These are phyloP conservation scores for Melozone crissalis DNA, from an alignment of 2,113 vertebrate genomes.

Conservation along the genomic window DNA sequence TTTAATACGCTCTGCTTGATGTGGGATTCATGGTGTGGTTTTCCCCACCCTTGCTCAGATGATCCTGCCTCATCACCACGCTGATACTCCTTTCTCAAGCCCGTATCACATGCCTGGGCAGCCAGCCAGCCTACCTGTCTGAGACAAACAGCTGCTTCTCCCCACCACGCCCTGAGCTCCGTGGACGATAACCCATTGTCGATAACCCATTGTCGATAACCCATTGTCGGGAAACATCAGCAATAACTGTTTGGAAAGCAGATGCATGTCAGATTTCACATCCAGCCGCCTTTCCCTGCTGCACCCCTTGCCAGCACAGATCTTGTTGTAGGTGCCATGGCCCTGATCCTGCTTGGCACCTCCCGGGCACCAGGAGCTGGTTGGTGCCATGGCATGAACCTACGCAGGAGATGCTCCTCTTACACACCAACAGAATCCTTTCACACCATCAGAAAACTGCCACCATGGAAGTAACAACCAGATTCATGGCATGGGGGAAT, in stretches of 20 bases:
- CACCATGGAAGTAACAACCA: not conserved
- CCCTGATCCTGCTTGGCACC: not conserved
- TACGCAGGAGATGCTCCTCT: not conserved
- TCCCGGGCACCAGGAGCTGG: rapidly evolving
- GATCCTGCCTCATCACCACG: not conserved
- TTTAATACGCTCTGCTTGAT: conserved; percentile 1
- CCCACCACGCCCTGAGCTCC: not conserved
- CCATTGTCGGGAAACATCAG: not conserved
- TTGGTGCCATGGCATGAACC: not conserved
- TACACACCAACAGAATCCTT: not conserved
- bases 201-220: too few relatives aligned
- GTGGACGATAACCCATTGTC: not conserved
- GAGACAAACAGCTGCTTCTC: conserved; percentile 50
- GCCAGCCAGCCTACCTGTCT: conserved; percentile 50
- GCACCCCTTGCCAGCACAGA: not conserved
- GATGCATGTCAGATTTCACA: not conserved
- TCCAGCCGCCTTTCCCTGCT: not conserved
- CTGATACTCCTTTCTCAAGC: not conserved
- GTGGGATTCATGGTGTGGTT: conserved; percentile 15
- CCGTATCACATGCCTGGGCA: not conserved
- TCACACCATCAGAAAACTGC: not conserved
- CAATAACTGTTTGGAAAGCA: conserved; percentile 35
- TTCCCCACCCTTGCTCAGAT: conserved; percentile 18
- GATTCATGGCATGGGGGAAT: not conserved
- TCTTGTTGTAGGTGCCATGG: rapidly evolving